phyloP scores from a whole-genome alignment of 2,888 invertebrate species.

The Pinctada fucata region DNA sequence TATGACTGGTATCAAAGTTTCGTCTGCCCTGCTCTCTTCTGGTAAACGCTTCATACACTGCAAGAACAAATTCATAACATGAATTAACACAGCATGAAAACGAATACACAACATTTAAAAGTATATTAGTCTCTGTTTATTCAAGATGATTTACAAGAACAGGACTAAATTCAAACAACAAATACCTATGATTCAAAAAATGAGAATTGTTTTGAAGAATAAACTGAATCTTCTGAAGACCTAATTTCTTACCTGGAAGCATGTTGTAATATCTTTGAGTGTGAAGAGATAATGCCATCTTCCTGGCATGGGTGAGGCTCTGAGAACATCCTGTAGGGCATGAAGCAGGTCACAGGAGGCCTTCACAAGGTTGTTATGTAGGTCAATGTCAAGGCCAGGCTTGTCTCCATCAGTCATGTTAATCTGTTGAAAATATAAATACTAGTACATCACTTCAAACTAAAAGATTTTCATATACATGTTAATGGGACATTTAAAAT shows the following conservation, averaged over 20 bases:
- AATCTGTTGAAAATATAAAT: constrained; percentile 54
- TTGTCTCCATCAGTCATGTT: constrained; percentile 73
- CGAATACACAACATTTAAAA: neutral
- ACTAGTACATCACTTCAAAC: neutral
- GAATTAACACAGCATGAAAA: neutral
- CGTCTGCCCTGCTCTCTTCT: constrained; percentile 75
- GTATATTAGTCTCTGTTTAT: neutral
- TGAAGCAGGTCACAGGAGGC: constrained; percentile 73
- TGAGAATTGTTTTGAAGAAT: too few relatives aligned
- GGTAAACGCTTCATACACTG: constrained; percentile 73
- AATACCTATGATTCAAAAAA: too few relatives aligned
- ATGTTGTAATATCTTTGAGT: constrained; percentile 73
- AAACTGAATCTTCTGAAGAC: neutral
- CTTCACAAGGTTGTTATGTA: constrained; percentile 72
- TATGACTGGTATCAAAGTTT: constrained; percentile 66
- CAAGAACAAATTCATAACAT: neutral
- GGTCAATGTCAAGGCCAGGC: constrained; percentile 72
- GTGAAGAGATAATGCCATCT: constrained; percentile 76
- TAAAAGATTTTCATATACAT: too few relatives aligned
- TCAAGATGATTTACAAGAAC: neutral
- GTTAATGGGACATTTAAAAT: too few relatives aligned
- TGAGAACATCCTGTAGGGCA: constrained; percentile 70
- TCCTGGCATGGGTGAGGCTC: constrained; percentile 73
- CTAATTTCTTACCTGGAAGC: constrained; percentile 70
- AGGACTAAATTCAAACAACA: neutral